These are phyloP conservation scores for Oxycera nigricornis DNA, from an alignment of 2,888 invertebrate genomes.

Conservation along the genomic window DNA sequence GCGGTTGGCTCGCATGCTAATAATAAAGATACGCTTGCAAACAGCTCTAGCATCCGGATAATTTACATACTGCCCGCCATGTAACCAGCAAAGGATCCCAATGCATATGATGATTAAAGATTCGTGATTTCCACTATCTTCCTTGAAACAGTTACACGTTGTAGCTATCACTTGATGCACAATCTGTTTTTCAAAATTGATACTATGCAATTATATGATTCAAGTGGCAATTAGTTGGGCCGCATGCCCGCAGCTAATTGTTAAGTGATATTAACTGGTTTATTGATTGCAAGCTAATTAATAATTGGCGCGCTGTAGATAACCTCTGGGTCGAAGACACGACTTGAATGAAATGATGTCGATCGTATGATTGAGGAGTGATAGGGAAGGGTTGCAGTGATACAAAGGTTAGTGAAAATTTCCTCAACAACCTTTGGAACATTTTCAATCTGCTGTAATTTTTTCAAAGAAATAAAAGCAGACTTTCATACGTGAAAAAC, in stretches of 20 bases:
- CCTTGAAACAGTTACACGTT: background rate
- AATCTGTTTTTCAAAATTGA: background rate
- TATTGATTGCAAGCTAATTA: background rate
- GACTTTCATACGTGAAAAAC: no score
- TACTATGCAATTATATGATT: background rate
- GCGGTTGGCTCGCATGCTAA: conserved; percentile 10
- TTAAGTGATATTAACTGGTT: background rate
- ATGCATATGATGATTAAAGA: background rate
- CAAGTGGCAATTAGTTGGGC: background rate
- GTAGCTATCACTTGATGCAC: background rate
- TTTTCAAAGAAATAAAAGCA: no score
- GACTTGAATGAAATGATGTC: background rate
- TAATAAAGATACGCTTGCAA: background rate
- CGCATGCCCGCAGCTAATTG: background rate
- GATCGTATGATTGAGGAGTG: background rate
- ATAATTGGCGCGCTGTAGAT: background rate
- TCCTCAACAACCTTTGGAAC: no score
- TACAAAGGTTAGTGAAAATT: no score
- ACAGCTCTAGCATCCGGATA: conserved; percentile 5
- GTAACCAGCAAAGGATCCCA: background rate
- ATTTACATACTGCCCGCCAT: conserved; percentile 25
- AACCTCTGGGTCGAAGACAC: background rate
- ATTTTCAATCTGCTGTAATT: no score
- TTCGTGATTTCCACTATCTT: background rate
- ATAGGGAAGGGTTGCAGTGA: background rate